Conservation (phyloP, 2,888 invertebrate genomes). For the Odontomyia ornata region DNA sequence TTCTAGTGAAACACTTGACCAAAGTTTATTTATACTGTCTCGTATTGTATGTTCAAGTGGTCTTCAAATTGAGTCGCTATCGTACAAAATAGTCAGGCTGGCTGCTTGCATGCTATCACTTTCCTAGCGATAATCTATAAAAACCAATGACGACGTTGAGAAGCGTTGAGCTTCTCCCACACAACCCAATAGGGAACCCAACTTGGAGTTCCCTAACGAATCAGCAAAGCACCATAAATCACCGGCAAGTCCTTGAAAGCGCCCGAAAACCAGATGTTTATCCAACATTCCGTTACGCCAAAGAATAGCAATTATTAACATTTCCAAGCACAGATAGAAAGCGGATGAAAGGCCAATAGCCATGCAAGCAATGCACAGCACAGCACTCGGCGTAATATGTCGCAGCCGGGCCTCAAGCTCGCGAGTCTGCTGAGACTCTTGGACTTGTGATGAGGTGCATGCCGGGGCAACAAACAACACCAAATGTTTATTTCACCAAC, state of each 20-base stretch:
- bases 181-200: neutral
- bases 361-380: neutral
- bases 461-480: constrained; percentile 1
- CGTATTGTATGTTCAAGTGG: neutral
- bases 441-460: too few species aligned
- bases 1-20: neutral
- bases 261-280: constrained; percentile 27
- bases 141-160: too few species aligned
- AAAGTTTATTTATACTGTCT: neutral
- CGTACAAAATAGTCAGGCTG: neutral
- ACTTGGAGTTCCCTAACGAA: neutral
- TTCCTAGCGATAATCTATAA: neutral
- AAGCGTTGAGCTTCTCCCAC: neutral
- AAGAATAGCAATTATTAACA: constrained; percentile 11
- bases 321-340: constrained; percentile 10
- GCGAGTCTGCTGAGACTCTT: too few species aligned
- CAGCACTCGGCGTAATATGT: neutral
- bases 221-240: constrained; percentile 7
- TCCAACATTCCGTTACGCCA: neutral
- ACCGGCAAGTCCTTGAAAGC: constrained; percentile 35
- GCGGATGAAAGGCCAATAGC: constrained; percentile 26
- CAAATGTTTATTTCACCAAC: constrained; percentile 16
- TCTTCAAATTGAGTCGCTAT: neutral
- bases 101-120: neutral
- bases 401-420: too few species aligned